Evolutionary conservation across 2,797 vertebrate species (phyloP).

Genomic region (Lepilemur ruficaudatus): DNA sequence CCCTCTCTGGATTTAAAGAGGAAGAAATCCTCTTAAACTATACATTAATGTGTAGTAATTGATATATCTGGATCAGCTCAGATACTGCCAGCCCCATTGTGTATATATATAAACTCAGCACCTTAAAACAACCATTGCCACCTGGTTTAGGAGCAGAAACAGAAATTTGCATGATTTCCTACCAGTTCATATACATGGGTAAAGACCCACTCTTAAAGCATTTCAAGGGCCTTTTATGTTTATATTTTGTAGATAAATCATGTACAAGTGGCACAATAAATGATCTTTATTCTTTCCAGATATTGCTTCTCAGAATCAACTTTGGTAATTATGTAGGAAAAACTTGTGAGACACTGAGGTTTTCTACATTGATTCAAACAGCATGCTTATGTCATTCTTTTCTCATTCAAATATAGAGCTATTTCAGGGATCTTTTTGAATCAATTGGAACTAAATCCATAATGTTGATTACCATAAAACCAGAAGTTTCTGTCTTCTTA

Average conservation of each 20-base stretch:
- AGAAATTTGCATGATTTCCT: background rate
- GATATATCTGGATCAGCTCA: background rate
- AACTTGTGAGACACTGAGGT: background rate
- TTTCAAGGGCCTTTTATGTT: background rate
- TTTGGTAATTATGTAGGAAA: background rate
- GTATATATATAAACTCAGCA: background rate
- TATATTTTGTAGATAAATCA: background rate
- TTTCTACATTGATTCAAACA: background rate
- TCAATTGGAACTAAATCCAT: background rate
- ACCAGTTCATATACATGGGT: background rate
- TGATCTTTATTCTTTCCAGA: background rate
- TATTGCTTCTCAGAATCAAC: background rate
- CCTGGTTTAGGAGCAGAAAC: background rate
- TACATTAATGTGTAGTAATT: slow-evolving; percentile 55
- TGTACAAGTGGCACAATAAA: background rate
- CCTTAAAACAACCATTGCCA: background rate
- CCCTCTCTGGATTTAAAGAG: slow-evolving; percentile 6
- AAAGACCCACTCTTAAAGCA: background rate
- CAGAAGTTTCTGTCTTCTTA: background rate
- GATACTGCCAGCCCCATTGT: background rate
- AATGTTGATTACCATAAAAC: background rate
- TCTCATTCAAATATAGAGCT: background rate
- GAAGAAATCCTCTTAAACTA: slow-evolving; percentile 57
- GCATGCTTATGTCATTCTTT: background rate
- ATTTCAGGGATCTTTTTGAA: background rate